Conservation (phyloP, 2,797 vertebrate genomes). For the Darevskia nairensis region DNA sequence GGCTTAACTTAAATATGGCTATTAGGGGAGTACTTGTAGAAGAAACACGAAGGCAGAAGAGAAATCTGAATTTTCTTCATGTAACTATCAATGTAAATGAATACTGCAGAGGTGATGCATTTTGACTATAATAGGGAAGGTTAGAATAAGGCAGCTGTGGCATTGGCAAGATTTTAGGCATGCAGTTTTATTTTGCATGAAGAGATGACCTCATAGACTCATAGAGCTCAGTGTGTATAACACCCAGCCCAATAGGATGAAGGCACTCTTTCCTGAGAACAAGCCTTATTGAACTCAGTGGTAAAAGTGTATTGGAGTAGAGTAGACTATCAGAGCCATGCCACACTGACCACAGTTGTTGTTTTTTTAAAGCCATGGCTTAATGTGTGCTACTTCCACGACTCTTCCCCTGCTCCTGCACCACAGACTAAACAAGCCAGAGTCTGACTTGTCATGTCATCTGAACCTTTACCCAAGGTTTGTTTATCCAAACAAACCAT, state of each 20-base stretch:
- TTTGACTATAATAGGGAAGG: neutral
- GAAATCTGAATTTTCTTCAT: slow-evolving; percentile 47
- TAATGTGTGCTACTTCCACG: no score
- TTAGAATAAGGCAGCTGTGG: neutral
- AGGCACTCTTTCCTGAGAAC: neutral
- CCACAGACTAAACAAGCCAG: no score
- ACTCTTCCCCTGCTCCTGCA: no score
- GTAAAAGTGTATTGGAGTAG: no score
- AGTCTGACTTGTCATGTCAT: no score
- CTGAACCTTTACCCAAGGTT: no score
- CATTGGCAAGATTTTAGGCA: neutral
- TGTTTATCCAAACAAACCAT: no score
- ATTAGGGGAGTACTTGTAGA: slow-evolving; percentile 26
- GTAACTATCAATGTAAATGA: slow-evolving; percentile 11
- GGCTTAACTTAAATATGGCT: slow-evolving; percentile 34
- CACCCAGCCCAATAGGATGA: slow-evolving; percentile 1
- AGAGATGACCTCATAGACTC: slow-evolving; percentile 25
- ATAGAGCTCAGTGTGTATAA: slow-evolving; percentile 31
- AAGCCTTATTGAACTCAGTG: neutral
- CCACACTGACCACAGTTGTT: no score
- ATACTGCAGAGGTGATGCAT: neutral
- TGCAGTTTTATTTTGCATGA: neutral
- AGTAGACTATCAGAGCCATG: neutral
- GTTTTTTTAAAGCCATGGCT: no score
- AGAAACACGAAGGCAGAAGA: slow-evolving; percentile 18